Base-by-base conservation (phyloP, 2,888 invertebrate genomes). In the Molorchus minor region DNA sequence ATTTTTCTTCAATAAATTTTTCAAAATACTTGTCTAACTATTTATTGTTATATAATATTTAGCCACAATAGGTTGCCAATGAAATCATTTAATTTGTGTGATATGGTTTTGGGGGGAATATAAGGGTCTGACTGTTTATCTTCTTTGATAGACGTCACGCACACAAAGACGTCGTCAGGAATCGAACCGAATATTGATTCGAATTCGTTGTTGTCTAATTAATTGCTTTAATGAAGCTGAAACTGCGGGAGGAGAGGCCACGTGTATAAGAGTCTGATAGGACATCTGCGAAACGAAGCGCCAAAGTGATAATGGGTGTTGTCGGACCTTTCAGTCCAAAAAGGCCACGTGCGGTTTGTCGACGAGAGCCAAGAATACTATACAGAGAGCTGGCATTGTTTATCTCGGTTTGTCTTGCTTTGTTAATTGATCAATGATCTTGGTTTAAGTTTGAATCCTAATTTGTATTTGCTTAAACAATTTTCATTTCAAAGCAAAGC, bases 181-280 rank as follows among this genome's bases (percentile, higher is more conserved):
- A 74, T 73, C 70, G 68, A 68, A 70, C 69, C 72, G 71, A 74
- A 72, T 73, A 52, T 58, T 59, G 71, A n/a, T n/a, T n/a, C n/a
- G n/a, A n/a, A n/a, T 71, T 63, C 70, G 63, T 69, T 65, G 68
- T 71, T 72, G 75, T 76, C 74, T 77, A 77, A 77, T 78, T 78
- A 77, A 77, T 78, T 76, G 76, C 76, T 74, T 74, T 74, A 77
- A 77, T 75, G 76, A 76, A 77, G 71, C 75, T 62, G 71, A 76
- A 76, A 75, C 72, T 70, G 71, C 66, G 71, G 70, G 71, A 71
- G 72, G 70, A 21, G 29, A 29, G 8, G 62, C 53, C 63, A 63
- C 63, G 63, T 63, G 63, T 47, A 36, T 43, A 52, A 63, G 59
- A 63, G 57, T 19, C 43, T 43, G 63, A 35, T 56, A 38, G 59